Base-by-base conservation (phyloP, 2,797 vertebrate genomes). In the Peromyscus attwateri region DNA sequence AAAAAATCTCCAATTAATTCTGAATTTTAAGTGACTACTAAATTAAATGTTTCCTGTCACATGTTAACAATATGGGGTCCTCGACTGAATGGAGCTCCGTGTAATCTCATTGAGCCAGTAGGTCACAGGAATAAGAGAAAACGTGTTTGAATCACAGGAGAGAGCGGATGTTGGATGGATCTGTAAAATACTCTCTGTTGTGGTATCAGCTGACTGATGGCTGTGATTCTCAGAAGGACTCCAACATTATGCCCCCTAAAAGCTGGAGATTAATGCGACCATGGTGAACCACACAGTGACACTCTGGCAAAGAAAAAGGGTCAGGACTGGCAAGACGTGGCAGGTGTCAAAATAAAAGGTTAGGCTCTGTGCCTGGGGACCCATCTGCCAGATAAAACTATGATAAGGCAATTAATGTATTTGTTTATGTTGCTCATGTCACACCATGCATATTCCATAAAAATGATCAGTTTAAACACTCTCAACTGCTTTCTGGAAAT, bases 261-360 rank as follows among this genome's bases (percentile, higher is more conserved):
- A 96, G 95, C 97, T 77, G 43, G 89, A 95, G 97, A 97, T 97
- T 97, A 97, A 93, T 93, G 97, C 93, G 94, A 97, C 95, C 97
- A 89, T 88, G 84, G 97, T 92, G 96, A 98, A 96, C 68, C 87
- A 80, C 93, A 91, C 95, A 96, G 92, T 16, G 13, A 90, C 75
- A 95, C 37, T 97, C 95, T 92, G 92, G 95, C 95, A 92, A 94
- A 87, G 87, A 76, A 88, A 95, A 95, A 96, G 96, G 96, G 96
- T 96, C 95, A 96, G 95, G 81, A 77, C 96, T 97, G 96, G 96
- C 87, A 94, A 96, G 96, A 97, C 73, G 96, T 97, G 97, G 97
- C 96, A 97, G 97, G 97, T 97, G 98, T 97, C 98, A 97, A 95
- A 97, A 98, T 96, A 97, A 97, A 97, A 97, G 97, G 97, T 96